Conservation (phyloP, 2,797 vertebrate species). For the Amphiprion clarkii region DNA sequence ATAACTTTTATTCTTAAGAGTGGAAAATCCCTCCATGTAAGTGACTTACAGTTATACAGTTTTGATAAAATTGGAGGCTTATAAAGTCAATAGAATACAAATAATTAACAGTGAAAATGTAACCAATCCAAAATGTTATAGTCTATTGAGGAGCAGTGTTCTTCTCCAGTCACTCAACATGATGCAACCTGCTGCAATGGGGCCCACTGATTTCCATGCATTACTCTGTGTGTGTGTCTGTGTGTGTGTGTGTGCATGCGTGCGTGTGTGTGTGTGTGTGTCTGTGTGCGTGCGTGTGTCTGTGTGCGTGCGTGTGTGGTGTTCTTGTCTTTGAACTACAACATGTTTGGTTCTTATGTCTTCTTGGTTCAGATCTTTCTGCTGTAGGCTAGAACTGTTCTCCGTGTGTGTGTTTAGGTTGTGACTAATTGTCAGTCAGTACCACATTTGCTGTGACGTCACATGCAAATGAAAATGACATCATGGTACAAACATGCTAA, state of each 20-base stretch:
- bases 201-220: conserved; percentile 40
- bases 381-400: conserved; percentile 27
- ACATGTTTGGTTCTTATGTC: conserved; percentile 15
- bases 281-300: conserved; percentile 6
- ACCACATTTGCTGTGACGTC: background rate
- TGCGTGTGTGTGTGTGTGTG: conserved; percentile 13
- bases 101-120: background rate
- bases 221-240: conserved; percentile 23
- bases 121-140: conserved; percentile 6
- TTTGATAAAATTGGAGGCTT: background rate
- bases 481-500: background rate
- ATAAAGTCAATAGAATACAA: background rate
- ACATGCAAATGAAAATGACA: background rate
- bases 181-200: conserved; percentile 60
- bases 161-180: conserved; percentile 43
- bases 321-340: conserved; percentile 47
- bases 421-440: conserved; percentile 4
- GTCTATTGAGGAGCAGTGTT: conserved; percentile 29
- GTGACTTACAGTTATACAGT: too few species aligned
- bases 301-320: conserved; percentile 11
- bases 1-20: too few species aligned
- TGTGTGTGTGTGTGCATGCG: conserved; percentile 9
- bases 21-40: too few species aligned
- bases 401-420: background rate
- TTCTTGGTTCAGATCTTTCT: conserved; percentile 33